Evolutionary conservation across 2,888 invertebrate genomes (phyloP).

Genomic region (Rhingia campestris): DNA sequence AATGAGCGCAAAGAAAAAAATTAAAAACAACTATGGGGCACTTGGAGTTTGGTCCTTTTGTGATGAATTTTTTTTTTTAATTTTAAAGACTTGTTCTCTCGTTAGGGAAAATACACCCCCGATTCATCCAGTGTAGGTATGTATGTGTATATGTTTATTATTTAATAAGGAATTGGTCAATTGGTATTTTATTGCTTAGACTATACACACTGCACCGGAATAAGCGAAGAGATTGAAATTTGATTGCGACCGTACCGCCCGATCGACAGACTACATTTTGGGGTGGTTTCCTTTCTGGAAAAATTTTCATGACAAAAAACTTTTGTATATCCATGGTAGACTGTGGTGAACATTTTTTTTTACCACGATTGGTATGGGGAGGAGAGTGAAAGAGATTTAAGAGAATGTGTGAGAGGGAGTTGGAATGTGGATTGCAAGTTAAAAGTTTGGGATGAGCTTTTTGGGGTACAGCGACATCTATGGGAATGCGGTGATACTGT

Average conservation of each 20-base stretch:
- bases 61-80: constrained; percentile 6
- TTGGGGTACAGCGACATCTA: constrained; percentile 34
- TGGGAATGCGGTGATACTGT: constrained; percentile 7
- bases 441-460: constrained; percentile 39
- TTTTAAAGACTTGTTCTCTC: constrained; percentile 47
- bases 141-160: neutral
- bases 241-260: constrained; percentile 80
- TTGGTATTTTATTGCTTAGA: constrained; percentile 6
- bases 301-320: constrained; percentile 64
- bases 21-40: constrained; percentile 50
- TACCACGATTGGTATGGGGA: no score
- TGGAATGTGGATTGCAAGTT: constrained; percentile 23
- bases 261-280: constrained; percentile 81
- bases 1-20: constrained; percentile 32
- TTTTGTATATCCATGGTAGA: constrained; percentile 72
- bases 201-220: constrained; percentile 32
- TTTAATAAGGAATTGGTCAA: constrained; percentile 10
- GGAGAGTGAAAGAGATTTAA: constrained; percentile 7
- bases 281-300: constrained; percentile 79
- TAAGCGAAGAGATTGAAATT: constrained; percentile 33
- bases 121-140: constrained; percentile 14
- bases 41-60: constrained; percentile 70
- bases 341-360: constrained; percentile 52
- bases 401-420: constrained; percentile 24
- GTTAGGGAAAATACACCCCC: neutral